These are phyloP conservation scores for Pedicia rivosa DNA, from an alignment of 2,888 invertebrate species.

Conservation along the genomic window DNA sequence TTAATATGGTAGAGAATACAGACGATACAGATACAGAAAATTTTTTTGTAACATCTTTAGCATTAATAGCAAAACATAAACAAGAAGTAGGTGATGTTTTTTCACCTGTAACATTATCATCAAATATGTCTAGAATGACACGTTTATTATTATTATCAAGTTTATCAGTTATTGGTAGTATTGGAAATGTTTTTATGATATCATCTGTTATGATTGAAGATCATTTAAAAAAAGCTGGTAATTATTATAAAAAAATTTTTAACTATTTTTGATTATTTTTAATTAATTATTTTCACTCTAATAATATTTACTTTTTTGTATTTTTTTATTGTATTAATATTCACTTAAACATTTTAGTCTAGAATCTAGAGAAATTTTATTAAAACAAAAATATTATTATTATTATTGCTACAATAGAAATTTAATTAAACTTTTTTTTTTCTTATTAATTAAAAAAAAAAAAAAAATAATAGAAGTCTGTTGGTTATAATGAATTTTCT, in stretches of 20 bases:
- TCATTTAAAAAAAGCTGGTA: slow-evolving; percentile 49
- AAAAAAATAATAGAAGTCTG: too few species aligned
- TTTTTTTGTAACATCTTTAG: slow-evolving; percentile 4
- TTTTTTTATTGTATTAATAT: not conserved
- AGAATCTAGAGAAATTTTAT: too few species aligned
- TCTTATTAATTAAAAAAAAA: too few species aligned
- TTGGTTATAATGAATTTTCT: too few species aligned
- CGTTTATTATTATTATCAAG: slow-evolving; percentile 46
- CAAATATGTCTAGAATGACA: slow-evolving; percentile 51
- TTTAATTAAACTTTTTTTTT: too few species aligned
- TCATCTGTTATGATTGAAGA: slow-evolving; percentile 58
- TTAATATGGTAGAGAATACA: too few species aligned
- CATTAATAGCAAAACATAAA: slow-evolving; percentile 2
- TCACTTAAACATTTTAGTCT: too few species aligned
- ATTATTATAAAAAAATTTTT: not conserved
- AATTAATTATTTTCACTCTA: not conserved
- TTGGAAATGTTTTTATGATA: slow-evolving; percentile 63
- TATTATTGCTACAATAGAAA: too few species aligned
- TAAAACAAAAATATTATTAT: too few species aligned
- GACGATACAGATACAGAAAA: not conserved
- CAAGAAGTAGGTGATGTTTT: slow-evolving; percentile 17
- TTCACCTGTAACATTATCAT: slow-evolving; percentile 49
- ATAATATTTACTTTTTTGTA: slow-evolving; percentile 2
- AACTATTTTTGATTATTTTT: not conserved
- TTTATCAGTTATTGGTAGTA: slow-evolving; percentile 46